These are phyloP conservation scores for Gnatocerus cornutus DNA, from an alignment of 2,888 invertebrate species.

Conservation along the genomic window DNA sequence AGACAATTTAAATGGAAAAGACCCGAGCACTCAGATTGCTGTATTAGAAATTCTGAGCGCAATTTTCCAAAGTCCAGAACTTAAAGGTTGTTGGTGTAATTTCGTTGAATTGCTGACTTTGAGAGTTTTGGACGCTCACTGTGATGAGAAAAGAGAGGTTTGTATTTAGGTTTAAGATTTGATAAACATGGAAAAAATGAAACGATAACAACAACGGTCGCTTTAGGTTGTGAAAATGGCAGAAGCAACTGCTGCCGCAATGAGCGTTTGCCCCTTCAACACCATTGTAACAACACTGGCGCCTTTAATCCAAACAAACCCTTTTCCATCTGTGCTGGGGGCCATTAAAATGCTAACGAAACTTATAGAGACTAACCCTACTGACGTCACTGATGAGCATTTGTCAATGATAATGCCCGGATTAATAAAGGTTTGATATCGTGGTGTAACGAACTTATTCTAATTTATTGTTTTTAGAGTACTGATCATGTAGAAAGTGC, in stretches of 20 bases:
- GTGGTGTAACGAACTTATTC: no score
- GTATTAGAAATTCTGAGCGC: conserved; percentile 89
- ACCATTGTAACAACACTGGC: conserved; percentile 79
- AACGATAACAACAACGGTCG: no score
- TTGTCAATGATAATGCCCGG: conserved; percentile 90
- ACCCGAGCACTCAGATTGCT: conserved; percentile 79
- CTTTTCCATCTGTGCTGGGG: conserved; percentile 90
- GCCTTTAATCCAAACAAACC: conserved; percentile 91
- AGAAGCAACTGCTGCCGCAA: conserved; percentile 82
- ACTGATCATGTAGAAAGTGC: conserved; percentile 94
- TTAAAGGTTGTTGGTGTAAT: conserved; percentile 86
- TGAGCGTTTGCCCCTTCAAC: conserved; percentile 86
- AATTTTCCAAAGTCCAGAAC: conserved; percentile 85
- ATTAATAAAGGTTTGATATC: conserved; percentile 86
- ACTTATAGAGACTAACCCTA: conserved; percentile 84
- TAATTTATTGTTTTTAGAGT: conserved; percentile 66
- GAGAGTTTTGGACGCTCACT: conserved; percentile 91
- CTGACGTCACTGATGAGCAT: conserved; percentile 82
- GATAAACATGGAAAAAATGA: conserved; percentile 23
- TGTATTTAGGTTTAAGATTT: conserved; percentile 1
- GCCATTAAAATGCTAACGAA: conserved; percentile 94
- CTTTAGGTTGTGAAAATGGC: conserved; percentile 86
- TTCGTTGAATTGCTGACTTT: conserved; percentile 94
- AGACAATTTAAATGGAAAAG: conserved; percentile 78
- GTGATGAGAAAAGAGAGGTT: conserved; percentile 79